phyloP scores from a whole-genome alignment of 2,888 invertebrate genomes.

The Cyclophora punctaria region DNA sequence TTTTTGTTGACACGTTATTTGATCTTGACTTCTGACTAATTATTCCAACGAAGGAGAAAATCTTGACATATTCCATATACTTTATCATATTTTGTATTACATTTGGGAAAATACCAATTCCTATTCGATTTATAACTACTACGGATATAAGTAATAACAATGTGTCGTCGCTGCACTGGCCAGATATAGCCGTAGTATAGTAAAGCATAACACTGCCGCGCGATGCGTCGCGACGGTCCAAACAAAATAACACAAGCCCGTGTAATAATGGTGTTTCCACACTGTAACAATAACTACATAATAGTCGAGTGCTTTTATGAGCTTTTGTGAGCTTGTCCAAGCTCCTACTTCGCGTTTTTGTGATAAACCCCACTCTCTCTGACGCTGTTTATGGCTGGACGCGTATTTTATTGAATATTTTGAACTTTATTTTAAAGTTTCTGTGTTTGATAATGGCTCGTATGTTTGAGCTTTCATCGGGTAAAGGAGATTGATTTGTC shows the following conservation, averaged over 20 bases:
- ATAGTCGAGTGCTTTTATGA: conserved; percentile 74
- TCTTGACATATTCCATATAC: no score
- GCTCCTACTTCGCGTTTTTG: conserved; percentile 68
- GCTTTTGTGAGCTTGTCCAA: conserved; percentile 72
- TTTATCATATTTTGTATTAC: no score
- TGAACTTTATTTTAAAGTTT: no score
- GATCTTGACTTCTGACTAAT: no score
- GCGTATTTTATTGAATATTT: conserved; percentile 69
- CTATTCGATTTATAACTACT: no score
- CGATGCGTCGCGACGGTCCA: conserved; percentile 44
- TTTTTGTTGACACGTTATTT: no score
- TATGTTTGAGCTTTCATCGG: conserved; percentile 13
- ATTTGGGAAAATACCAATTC: no score
- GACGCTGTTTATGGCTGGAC: conserved; percentile 48
- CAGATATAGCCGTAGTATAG: not conserved
- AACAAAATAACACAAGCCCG: conserved; percentile 63
- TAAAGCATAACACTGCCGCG: conserved; percentile 22
- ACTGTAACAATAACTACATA: conserved; percentile 74
- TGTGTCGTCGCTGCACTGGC: conserved; percentile 3
- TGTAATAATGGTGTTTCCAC: conserved; percentile 75
- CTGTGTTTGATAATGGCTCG: conserved; percentile 24
- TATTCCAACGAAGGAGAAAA: no score
- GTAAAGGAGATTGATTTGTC: no score
- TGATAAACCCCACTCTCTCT: conserved; percentile 51
- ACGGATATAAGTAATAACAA: not conserved